Evolutionary conservation across 2,113 vertebrate genomes (phyloP).

Genomic region (western clawed frog (Xenopus tropicalis)): DNA sequence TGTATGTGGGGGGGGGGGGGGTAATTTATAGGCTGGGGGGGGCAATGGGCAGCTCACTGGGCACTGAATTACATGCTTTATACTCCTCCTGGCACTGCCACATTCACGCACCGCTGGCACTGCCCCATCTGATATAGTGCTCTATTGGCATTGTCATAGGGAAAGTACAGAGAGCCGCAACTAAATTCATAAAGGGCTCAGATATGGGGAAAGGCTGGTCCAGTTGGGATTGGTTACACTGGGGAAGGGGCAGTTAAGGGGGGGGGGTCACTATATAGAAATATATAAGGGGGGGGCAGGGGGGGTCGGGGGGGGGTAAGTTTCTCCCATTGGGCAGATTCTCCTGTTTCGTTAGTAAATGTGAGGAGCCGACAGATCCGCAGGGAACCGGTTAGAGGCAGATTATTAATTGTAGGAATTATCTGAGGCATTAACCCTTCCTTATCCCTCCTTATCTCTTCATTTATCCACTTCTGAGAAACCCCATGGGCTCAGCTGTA

Average conservation of each 20-base stretch:
- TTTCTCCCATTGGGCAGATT: neutral
- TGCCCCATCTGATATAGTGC: no score
- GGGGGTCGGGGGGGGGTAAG: neutral
- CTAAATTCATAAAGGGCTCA: no score
- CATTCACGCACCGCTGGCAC: neutral
- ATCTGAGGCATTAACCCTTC: neutral
- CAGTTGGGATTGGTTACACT: no score
- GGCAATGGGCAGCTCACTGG: constrained; percentile 11
- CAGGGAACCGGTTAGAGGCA: constrained; percentile 6
- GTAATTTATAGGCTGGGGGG: constrained; percentile 1
- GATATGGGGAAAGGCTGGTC: no score
- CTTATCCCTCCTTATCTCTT: constrained; percentile 10
- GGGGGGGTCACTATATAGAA: no score
- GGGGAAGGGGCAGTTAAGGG: no score
- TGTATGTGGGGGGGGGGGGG: neutral
- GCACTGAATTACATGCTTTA: constrained; percentile 13
- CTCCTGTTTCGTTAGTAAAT: constrained; percentile 9
- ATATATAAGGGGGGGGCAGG: no score
- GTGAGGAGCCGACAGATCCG: constrained; percentile 13
- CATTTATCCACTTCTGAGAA: constrained; percentile 2
- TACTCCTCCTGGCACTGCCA: neutral
- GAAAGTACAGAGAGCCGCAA: no score
- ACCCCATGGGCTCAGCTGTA: neutral
- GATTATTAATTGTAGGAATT: constrained; percentile 18
- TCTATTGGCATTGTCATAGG: no score